Evolutionary conservation across 2,113 vertebrate genomes (phyloP).

Genomic region (Orycteropus afer): DNA sequence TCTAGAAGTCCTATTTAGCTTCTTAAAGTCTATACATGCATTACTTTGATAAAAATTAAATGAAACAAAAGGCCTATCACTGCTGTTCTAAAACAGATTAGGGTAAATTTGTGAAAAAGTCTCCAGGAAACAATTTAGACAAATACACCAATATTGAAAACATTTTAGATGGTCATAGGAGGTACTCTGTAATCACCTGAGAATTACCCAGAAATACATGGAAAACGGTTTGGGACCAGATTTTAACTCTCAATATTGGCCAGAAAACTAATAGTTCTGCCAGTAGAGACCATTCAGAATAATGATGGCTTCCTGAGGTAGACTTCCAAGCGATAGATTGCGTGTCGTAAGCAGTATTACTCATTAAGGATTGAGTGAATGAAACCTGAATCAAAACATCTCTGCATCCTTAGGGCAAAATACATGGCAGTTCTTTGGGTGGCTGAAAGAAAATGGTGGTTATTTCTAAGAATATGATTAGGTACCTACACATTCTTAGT

Average conservation of each 20-base stretch:
- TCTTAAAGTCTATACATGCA: background rate
- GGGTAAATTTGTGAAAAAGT: background rate
- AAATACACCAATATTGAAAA: background rate
- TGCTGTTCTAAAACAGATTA: slow-evolving; percentile 5
- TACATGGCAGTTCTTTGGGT: background rate
- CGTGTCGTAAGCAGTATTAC: background rate
- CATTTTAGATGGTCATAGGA: background rate
- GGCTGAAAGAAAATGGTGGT: background rate
- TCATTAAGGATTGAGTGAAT: background rate
- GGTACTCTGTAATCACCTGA: background rate
- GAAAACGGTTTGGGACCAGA: slow-evolving; percentile 5
- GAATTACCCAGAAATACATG: background rate
- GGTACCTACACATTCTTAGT: background rate
- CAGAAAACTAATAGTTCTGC: slow-evolving; percentile 21
- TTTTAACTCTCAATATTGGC: background rate
- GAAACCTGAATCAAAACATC: slow-evolving; percentile 25
- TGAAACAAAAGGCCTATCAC: background rate
- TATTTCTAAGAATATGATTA: slow-evolving; percentile 16
- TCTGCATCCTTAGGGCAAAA: background rate
- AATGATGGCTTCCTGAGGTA: background rate
- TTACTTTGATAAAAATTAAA: slow-evolving; percentile 30
- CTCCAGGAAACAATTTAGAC: slow-evolving; percentile 26
- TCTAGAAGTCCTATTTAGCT: background rate
- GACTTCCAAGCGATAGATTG: slow-evolving; percentile 5
- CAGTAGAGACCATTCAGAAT: background rate